Base-by-base conservation (phyloP, 2,113 vertebrate species). In the Antigone vipio region DNA sequence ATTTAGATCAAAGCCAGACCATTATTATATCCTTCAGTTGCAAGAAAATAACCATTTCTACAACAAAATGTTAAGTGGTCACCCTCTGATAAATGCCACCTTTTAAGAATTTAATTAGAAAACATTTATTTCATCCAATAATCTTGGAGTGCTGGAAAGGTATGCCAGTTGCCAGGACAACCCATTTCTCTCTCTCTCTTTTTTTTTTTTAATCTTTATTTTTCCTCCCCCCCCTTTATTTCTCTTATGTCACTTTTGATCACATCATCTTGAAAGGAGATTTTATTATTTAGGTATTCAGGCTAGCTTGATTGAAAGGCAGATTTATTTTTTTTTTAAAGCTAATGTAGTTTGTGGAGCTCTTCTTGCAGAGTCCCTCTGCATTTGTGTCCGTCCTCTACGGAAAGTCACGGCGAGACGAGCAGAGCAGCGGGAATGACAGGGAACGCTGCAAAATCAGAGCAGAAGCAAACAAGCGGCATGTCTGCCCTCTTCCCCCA, bases 211-310 rank as follows among this genome's bases (percentile, higher is more conserved):
- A 72, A 84, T 87, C 88, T 91, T 89, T 38, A 40, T 75, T 93
- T 91, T 75, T 38, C 42, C 47, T 22, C 30, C 62, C 55, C 75
- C 30, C 75, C 27, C 14, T 80, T 84, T 42, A 59, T 71, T 81
- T 89, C 83, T 91, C 69, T 47, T 38, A 24, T 92, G 92, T 96
- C 93, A 93, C 85, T 96, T 93, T 85, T 86, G 88, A 96, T 96
- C 97, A n/a, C 32, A 71, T 97, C 92, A 88, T 67, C 78, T 71
- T 85, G 83, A 89, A 81, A 29, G 71, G 80, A 84, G 86, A 88
- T 93, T 88, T 93, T 71, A 82, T 94, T 94, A 66, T 73, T 88
- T 63, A 81, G 92, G 58, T 74, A 67, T 85, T 85, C 67, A 63
- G 91, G 69, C 53, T 15, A n/a, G 23, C 69, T 35, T 82, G 77